phyloP scores from a whole-genome alignment of 2,113 vertebrate species.

The Albula goreensis region DNA sequence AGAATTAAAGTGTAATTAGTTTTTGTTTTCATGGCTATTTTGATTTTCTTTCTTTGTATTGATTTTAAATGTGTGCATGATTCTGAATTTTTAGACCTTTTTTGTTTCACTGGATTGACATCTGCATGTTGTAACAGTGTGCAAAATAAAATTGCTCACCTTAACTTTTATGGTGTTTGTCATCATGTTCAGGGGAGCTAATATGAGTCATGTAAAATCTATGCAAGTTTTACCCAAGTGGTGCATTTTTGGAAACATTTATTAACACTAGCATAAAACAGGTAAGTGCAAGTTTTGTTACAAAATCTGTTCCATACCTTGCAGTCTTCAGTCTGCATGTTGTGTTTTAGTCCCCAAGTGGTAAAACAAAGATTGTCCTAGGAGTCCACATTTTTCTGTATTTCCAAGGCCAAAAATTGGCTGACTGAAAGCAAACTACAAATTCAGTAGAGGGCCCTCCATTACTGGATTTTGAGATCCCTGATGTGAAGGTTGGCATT shows the following conservation, averaged over 20 bases:
- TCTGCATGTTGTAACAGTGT: constrained; percentile 70
- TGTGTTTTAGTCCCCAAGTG: too few species aligned
- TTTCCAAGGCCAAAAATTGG: too few species aligned
- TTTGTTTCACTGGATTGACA: constrained; percentile 57
- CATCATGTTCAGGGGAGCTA: neutral
- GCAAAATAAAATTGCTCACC: constrained; percentile 72
- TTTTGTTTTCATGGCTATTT: constrained; percentile 52
- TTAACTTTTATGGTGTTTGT: constrained; percentile 17
- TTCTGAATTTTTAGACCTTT: constrained; percentile 54
- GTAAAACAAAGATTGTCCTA: too few species aligned
- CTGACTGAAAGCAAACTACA: too few species aligned
- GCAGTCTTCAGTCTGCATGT: too few species aligned
- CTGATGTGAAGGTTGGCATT: too few species aligned
- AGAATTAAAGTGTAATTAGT: constrained; percentile 53
- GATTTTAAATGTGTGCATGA: constrained; percentile 64
- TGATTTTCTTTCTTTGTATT: constrained; percentile 45
- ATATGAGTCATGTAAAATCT: neutral
- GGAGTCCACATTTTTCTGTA: too few species aligned
- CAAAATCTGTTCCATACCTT: too few species aligned
- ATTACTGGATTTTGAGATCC: too few species aligned
- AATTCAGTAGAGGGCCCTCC: too few species aligned
- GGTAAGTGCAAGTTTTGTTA: neutral
- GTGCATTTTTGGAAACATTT: too few species aligned
- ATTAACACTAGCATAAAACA: neutral
- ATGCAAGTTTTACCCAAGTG: neutral